These are phyloP conservation scores for Tinea trinotella DNA, from an alignment of 2,888 invertebrate species.

Conservation along the genomic window DNA sequence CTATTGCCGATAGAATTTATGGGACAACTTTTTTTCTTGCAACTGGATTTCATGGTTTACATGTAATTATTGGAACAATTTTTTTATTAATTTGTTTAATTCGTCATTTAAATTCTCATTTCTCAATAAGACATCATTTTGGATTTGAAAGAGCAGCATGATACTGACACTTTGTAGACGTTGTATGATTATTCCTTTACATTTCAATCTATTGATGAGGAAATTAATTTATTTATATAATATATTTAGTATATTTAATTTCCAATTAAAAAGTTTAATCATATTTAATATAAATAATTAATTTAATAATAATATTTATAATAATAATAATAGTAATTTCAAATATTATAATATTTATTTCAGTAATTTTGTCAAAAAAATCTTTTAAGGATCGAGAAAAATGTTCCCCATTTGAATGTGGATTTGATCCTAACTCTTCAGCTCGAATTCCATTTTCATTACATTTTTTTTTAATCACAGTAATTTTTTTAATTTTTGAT, in stretches of 20 bases:
- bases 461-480: too few species aligned
- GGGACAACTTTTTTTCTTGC: constrained; percentile 81
- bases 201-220: too few species aligned
- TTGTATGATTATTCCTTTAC: constrained; percentile 51
- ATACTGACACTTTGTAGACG: constrained; percentile 58
- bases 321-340: constrained; percentile 49
- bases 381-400: too few species aligned
- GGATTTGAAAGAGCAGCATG: constrained; percentile 55
- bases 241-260: constrained; percentile 79
- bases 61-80: too few species aligned
- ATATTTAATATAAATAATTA: constrained; percentile 76
- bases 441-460: too few species aligned
- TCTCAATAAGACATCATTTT: constrained; percentile 47
- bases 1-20: constrained; percentile 68
- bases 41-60: too few species aligned
- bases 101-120: constrained; percentile 42
- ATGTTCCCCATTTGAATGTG: too few species aligned
- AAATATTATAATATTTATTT: constrained; percentile 62
- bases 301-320: constrained; percentile 41
- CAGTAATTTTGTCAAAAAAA: too few species aligned
- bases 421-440: too few species aligned
- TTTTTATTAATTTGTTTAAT: too few species aligned
- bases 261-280: too few species aligned
- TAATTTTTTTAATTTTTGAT: too few species aligned
- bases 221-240: constrained; percentile 76